Base-by-base conservation (phyloP, 2,888 invertebrate genomes). In the Mellilla xanthometata region DNA sequence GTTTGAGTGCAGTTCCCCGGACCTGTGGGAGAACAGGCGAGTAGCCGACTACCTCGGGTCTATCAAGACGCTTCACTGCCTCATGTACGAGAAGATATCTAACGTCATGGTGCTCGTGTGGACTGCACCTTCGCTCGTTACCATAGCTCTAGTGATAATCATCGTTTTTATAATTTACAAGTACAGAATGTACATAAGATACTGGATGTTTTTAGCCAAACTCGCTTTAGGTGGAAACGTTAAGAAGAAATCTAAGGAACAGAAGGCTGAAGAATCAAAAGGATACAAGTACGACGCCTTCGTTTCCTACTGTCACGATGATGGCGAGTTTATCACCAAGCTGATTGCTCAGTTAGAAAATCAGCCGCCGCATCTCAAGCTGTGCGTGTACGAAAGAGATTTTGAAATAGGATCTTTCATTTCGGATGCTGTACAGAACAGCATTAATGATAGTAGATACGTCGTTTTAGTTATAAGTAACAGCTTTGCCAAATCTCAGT, bases 381-480 rank as follows among this genome's bases (percentile, higher is more conserved):
- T 95, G 24, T 94, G 94, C 68, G 91, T 95, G 15, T 93, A 93
- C 60, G 94, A 94, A 63, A 80, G 94, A 50, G 94, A 94, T 69
- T 93, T 94, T 53, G 90, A 92, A 62, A 90, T 92, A 44, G 93
- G 93, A 2, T 84, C 92, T 1, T 86, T 92, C 51, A 91, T 94
- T 61, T 91, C 93, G 0, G 94, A 94, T 63, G 92, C 92, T 33
- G 92, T 95, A 24, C 78, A 93, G 49, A 90, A 87, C 24, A 91
- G 93, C 64, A 92, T 95, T 46, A 91, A 91, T 19, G 88, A 91
- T 41, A 93, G 93, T 66, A 90, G 92, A 47, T 92, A 92, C 62
- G 91, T 94, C 8, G 81, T 95, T 42, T 75, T 95, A 39, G 79
- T 95, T 6, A 87, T 95, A 32, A 94, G 94, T 42, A 92, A 93